These are phyloP conservation scores for Erebia palarica DNA, from an alignment of 2,888 invertebrate genomes.

Conservation along the genomic window DNA sequence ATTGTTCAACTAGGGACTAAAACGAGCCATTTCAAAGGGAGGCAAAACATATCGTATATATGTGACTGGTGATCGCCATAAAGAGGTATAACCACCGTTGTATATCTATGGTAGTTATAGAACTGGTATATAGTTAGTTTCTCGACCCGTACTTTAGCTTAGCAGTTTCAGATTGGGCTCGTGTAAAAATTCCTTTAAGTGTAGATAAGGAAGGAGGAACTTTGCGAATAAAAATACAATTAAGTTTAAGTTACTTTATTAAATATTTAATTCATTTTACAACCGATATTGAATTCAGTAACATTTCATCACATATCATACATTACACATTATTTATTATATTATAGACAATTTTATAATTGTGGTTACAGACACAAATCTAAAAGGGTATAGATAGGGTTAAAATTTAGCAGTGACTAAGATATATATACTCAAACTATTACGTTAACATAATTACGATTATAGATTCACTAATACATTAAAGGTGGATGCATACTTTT, in stretches of 20 bases:
- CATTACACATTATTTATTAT: slow-evolving; percentile 55
- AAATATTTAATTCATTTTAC: slow-evolving; percentile 75
- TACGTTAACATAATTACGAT: slow-evolving; percentile 28
- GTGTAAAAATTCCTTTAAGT: too few relatives aligned
- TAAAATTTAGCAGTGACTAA: slow-evolving; percentile 55
- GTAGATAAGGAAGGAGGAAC: too few relatives aligned
- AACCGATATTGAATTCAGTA: slow-evolving; percentile 79
- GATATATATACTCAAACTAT: slow-evolving; percentile 52
- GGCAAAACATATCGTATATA: too few relatives aligned
- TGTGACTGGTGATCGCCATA: too few relatives aligned
- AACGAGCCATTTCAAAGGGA: too few relatives aligned
- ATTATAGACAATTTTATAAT: slow-evolving; percentile 60
- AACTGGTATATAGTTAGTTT: too few relatives aligned
- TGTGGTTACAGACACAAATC: slow-evolving; percentile 74
- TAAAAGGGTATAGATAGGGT: slow-evolving; percentile 58
- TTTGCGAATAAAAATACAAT: not conserved
- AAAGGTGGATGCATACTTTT: slow-evolving; percentile 4
- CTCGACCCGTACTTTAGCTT: too few relatives aligned
- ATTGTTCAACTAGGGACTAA: too few relatives aligned
- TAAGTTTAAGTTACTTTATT: slow-evolving; percentile 72
- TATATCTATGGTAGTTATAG: too few relatives aligned
- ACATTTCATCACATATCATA: slow-evolving; percentile 74
- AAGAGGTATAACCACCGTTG: too few relatives aligned
- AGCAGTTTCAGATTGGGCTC: too few relatives aligned
- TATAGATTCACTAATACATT: slow-evolving; percentile 34